phyloP scores from a whole-genome alignment of 2,888 invertebrate genomes.

The Smittia aterrima region DNA sequence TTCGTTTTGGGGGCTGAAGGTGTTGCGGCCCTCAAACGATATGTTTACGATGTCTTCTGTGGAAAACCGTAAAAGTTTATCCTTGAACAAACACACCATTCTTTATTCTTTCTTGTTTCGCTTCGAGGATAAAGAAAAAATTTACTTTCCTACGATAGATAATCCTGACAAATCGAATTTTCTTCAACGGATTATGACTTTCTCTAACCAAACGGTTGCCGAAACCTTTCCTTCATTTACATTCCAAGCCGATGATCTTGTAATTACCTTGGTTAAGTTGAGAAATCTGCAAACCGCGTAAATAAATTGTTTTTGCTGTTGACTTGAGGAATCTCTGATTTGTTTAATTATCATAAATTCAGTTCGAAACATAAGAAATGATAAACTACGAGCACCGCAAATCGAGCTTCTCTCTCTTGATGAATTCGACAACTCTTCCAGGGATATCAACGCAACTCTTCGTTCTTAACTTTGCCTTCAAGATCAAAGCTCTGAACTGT shows the following conservation, averaged over 20 bases:
- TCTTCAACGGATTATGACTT: neutral
- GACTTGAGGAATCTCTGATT: neutral
- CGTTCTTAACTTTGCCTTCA: neutral
- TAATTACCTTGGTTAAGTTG: neutral
- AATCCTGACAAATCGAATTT: slow-evolving; percentile 2
- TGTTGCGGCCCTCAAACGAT: slow-evolving; percentile 7
- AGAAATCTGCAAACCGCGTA: neutral
- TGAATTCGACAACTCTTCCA: neutral
- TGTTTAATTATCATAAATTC: slow-evolving; percentile 13
- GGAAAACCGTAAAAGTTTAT: neutral
- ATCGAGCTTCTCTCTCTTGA: neutral
- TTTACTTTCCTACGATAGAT: neutral
- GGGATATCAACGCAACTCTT: neutral
- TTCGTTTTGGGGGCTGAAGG: slow-evolving; percentile 17
- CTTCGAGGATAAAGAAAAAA: neutral
- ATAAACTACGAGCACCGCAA: neutral
- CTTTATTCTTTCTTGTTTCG: neutral
- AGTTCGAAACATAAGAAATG: neutral
- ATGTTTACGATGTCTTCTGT: neutral
- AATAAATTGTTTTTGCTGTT: neutral
- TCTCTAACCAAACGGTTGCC: slow-evolving; percentile 23
- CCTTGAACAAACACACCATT: no score
- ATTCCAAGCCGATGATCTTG: neutral
- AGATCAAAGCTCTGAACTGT: neutral
- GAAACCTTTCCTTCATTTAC: neutral